These are phyloP conservation scores for Synergus umbraculus DNA, from an alignment of 2,888 invertebrate genomes.

Conservation along the genomic window DNA sequence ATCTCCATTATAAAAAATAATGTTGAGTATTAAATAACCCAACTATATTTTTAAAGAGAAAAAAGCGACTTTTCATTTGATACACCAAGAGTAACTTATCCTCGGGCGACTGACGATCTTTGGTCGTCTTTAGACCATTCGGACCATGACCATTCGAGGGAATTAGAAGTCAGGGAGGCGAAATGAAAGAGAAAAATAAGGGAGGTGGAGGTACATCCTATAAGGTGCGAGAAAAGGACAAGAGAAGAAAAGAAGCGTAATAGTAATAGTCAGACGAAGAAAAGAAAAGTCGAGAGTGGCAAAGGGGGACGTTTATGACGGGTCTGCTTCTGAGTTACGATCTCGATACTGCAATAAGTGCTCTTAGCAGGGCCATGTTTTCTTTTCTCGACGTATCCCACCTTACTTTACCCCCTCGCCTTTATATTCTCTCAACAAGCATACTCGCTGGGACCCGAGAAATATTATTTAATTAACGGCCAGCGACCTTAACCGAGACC, in stretches of 20 bases:
- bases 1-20: too few relatives aligned
- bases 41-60: too few relatives aligned
- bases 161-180: slow-evolving; percentile 52
- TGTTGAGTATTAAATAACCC: too few relatives aligned
- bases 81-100: slow-evolving; percentile 2
- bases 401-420: slow-evolving; percentile 44
- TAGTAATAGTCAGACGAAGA: slow-evolving; percentile 38
- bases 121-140: slow-evolving; percentile 41
- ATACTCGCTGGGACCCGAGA: slow-evolving; percentile 65
- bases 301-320: slow-evolving; percentile 73
- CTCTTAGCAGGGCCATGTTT: slow-evolving; percentile 69
- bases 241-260: slow-evolving; percentile 35
- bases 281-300: slow-evolving; percentile 52
- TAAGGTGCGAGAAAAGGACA: slow-evolving; percentile 19
- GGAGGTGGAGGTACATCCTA: not conserved
- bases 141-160: slow-evolving; percentile 34
- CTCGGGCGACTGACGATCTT: slow-evolving; percentile 30
- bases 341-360: slow-evolving; percentile 76
- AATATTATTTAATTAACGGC: slow-evolving; percentile 77
- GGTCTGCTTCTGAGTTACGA: slow-evolving; percentile 72
- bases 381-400: slow-evolving; percentile 53
- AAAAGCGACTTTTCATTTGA: not conserved
- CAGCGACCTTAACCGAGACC: slow-evolving; percentile 54
- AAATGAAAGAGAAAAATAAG: slow-evolving; percentile 48
- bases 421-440: slow-evolving; percentile 55